phyloP scores from a whole-genome alignment of 2,113 vertebrate genomes.

The Theristicus caerulescens region DNA sequence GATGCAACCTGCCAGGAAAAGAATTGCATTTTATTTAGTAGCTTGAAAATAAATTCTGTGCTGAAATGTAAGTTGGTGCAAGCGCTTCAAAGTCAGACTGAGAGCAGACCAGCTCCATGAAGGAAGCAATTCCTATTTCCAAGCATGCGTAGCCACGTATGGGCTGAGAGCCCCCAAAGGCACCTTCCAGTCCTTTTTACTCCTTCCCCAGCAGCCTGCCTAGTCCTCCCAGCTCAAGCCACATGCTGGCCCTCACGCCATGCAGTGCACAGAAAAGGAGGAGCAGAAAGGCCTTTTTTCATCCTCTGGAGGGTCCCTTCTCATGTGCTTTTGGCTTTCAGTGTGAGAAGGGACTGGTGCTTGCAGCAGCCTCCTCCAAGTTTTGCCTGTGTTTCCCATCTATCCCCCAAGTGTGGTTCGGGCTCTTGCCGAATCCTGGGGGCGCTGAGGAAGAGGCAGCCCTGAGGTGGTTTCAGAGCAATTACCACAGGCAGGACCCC shows the following conservation, averaged over 20 bases:
- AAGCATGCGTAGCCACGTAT: not conserved
- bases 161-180: not conserved
- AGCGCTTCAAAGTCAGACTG: not conserved
- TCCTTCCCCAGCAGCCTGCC: not conserved
- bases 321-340: not conserved
- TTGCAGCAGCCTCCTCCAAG: not conserved
- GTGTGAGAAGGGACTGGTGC: not conserved
- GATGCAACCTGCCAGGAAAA: not conserved
- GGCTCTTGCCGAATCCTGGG: not conserved
- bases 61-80: not conserved
- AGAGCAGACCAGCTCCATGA: not conserved
- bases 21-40: not conserved
- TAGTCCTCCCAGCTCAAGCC: not conserved
- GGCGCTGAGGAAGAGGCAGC: not conserved
- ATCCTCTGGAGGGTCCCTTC: not conserved
- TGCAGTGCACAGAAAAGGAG: not conserved
- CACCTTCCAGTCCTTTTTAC: not conserved
- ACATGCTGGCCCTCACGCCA: rapidly evolving
- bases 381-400: not conserved
- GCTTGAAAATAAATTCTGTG: not conserved
- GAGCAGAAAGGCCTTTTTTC: not conserved
- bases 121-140: not conserved
- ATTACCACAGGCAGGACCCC: not conserved
- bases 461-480: rapidly evolving
- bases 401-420: rapidly evolving